These are phyloP conservation scores for Metellina segmentata DNA, from an alignment of 2,888 invertebrate genomes.

Conservation along the genomic window DNA sequence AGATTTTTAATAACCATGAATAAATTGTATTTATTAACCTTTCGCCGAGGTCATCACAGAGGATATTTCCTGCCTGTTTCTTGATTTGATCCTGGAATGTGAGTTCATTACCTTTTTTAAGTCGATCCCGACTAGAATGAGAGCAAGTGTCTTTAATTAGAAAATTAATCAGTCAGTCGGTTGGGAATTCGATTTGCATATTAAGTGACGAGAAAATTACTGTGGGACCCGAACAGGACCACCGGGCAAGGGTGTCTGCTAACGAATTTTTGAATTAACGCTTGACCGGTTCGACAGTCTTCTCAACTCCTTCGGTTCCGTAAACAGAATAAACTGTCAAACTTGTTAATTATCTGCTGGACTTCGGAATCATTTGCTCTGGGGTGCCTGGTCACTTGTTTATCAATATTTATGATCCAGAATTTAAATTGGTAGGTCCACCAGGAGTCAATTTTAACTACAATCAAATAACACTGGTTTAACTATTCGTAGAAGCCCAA, in stretches of 20 bases:
- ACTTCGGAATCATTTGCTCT: too few relatives aligned
- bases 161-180: constrained; percentile 42
- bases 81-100: neutral
- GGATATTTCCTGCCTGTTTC: neutral
- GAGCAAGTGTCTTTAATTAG: constrained; percentile 30
- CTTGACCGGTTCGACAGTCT: too few relatives aligned
- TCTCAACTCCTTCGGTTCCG: neutral
- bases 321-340: neutral
- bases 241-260: neutral
- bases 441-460: too few relatives aligned
- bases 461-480: too few relatives aligned
- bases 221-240: neutral
- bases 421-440: too few relatives aligned
- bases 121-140: neutral
- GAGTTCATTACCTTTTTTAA: constrained; percentile 16
- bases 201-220: constrained; percentile 37
- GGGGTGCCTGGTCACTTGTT: too few relatives aligned
- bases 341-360: too few relatives aligned
- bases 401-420: too few relatives aligned
- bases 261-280: too few relatives aligned
- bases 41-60: neutral
- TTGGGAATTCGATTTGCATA: constrained; percentile 46
- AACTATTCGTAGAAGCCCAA: too few relatives aligned
- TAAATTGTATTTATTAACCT: constrained; percentile 5
- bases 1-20: too few relatives aligned